Evolutionary conservation across 2,113 vertebrate genomes (phyloP), one percentile per base, ranked within the genome.

Genomic region (Aix galericulata): DNA sequence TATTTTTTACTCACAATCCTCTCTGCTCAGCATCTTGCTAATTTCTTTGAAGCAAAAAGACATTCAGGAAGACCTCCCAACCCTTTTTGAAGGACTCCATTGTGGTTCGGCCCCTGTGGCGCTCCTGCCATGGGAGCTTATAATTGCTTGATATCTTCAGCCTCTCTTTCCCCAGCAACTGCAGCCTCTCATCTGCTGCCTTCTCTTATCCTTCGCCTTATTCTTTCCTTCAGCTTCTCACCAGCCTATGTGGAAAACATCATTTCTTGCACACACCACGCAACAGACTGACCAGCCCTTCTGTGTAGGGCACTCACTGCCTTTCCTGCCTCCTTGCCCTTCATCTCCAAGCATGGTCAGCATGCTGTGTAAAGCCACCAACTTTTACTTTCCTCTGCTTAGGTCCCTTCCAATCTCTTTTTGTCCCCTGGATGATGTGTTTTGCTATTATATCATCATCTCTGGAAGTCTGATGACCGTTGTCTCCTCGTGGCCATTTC

Each of bases 281-380:
- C 17, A 29, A 36, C n/a, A 71, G 63, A 44, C 40, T 21, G 40
- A 40, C 29, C 63, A 42, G 27, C 40, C 63, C 29, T 18, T 53
- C 68, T 72, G 26, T 22, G 8, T 22, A 32, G 2, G 66, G 32
- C 0, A 0, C 21, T 81, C 0, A 0, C 23, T 81, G 50, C 36
- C 40, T 46, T 87, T 71, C 52, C 68, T 78, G 62, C 50, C 48
- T 76, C 38, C 20, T 0, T 21, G 0, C 31, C 12, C 25, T 60
- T 88, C 52, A 42, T 32, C n/a, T 86, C 55, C 68, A 46, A 82
- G 73, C 2, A 4, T 32, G 3, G 2, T 62, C 46, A 53, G 0
- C 4, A 3, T 72, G 29, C 74, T 44, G 48, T 31, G 25, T 32
- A 72, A n/a, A 88, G 69, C 11, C 44, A 26, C 23, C 44, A 46